A percentile compares a stretch with the other conserved stretches of the same genome.
Evolutionary conservation across 2,888 invertebrate genomes (phyloP).

Genomic region (Ormyrus pomaceus): DNA sequence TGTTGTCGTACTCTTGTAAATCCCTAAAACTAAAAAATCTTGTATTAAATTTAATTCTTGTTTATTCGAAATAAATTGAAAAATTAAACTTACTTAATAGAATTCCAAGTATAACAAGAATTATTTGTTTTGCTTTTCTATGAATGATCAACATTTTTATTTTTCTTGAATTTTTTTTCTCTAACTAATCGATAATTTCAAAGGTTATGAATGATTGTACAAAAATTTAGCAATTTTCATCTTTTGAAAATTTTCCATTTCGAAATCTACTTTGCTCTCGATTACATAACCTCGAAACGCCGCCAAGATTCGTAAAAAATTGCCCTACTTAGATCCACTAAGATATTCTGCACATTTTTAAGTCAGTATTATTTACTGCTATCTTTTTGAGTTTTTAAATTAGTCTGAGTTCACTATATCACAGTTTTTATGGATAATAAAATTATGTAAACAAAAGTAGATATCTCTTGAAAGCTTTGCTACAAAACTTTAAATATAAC

Average conservation of each 20-base stretch:
- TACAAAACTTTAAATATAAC: no score
- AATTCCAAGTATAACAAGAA: slow-evolving; percentile 67
- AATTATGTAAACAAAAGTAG: no score
- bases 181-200: slow-evolving; percentile 3
- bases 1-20: slow-evolving; percentile 74
- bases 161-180: slow-evolving; percentile 14
- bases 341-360: background rate
- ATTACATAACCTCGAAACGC: slow-evolving; percentile 25
- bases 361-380: no score
- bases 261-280: background rate
- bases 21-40: slow-evolving; percentile 72
- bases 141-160: slow-evolving; percentile 63
- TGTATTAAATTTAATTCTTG: slow-evolving; percentile 2
- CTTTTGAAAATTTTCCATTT: background rate
- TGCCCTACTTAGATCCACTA: background rate
- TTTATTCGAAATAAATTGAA: slow-evolving; percentile 25
- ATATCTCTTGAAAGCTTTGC: no score
- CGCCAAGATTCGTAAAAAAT: background rate
- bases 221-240: background rate
- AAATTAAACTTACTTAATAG: slow-evolving; percentile 67
- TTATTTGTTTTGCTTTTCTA: slow-evolving; percentile 72
- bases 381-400: no score
- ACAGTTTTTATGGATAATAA: no score
- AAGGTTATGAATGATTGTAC: background rate
- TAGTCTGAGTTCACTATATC: no score